These are phyloP conservation scores for Pantherophis vulpinus DNA, from an alignment of 2,797 vertebrate species.

Conservation along the genomic window DNA sequence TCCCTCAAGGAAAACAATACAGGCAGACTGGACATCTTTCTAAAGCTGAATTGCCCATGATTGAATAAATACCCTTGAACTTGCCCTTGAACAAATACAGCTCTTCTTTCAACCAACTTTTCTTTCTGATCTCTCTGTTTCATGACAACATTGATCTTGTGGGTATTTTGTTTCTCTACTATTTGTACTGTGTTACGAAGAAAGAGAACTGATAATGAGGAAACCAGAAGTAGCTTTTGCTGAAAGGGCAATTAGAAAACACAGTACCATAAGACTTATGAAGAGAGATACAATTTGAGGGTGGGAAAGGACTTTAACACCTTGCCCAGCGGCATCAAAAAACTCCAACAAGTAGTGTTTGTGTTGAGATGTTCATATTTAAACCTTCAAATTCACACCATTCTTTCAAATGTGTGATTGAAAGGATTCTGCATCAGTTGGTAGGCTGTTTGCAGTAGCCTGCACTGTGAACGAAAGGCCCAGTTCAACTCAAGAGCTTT, in stretches of 20 bases:
- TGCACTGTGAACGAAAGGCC: neutral
- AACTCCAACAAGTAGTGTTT: neutral
- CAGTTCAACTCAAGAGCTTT: neutral
- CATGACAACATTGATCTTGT: neutral
- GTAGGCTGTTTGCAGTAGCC: neutral
- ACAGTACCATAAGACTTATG: neutral
- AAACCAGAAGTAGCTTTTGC: neutral
- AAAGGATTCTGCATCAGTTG: neutral
- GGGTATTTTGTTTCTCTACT: neutral
- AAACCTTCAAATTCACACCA: neutral
- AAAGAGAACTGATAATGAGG: neutral
- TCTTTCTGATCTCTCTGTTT: neutral
- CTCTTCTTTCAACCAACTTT: neutral
- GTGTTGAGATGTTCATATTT: neutral
- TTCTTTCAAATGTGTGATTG: neutral
- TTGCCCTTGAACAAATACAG: neutral
- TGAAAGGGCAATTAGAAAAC: neutral
- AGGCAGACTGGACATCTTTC: neutral
- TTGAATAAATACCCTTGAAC: neutral
- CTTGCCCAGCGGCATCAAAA: neutral
- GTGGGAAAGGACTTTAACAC: neutral
- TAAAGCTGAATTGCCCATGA: neutral
- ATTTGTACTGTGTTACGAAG: neutral
- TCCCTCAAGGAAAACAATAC: neutral
- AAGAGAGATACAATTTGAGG: neutral